Conservation (phyloP, 1,140 invertebrate species). For the Camponotus pennsylvanicus region DNA sequence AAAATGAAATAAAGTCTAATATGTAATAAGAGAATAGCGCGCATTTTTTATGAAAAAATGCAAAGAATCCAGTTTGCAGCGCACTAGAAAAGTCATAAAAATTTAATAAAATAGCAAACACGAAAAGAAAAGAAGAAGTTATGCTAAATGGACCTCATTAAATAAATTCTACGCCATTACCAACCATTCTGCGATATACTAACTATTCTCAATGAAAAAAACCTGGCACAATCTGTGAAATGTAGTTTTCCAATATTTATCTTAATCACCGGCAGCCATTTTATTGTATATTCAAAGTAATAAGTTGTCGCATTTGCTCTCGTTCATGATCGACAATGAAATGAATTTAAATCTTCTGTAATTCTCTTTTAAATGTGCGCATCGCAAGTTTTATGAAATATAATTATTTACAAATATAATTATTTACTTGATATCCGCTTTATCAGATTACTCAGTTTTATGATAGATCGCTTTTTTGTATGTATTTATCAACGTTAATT, state of each 20-base stretch:
- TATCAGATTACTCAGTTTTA: slow-evolving; percentile 5
- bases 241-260: slow-evolving; percentile 40
- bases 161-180: slow-evolving; percentile 42
- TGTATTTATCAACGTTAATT: background rate
- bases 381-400: background rate
- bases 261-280: slow-evolving; percentile 8
- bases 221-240: background rate
- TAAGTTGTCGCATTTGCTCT: background rate
- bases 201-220: background rate
- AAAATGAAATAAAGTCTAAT: slow-evolving; percentile 44
- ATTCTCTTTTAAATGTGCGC: background rate
- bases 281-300: slow-evolving; percentile 1
- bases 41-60: slow-evolving; percentile 43
- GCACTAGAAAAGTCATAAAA: slow-evolving; percentile 44
- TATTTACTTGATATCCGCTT: background rate
- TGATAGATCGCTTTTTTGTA: background rate
- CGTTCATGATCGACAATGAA: background rate
- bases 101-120: slow-evolving; percentile 64
- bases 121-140: slow-evolving; percentile 11
- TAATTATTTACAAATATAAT: background rate
- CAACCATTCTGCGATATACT: slow-evolving; percentile 51
- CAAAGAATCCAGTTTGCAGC: slow-evolving; percentile 57
- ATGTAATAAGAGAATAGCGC: slow-evolving; percentile 20
- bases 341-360: background rate
- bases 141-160: slow-evolving; percentile 51